Conservation (phyloP, 2,797 vertebrate genomes). For the Fundulus diaphanus region DNA sequence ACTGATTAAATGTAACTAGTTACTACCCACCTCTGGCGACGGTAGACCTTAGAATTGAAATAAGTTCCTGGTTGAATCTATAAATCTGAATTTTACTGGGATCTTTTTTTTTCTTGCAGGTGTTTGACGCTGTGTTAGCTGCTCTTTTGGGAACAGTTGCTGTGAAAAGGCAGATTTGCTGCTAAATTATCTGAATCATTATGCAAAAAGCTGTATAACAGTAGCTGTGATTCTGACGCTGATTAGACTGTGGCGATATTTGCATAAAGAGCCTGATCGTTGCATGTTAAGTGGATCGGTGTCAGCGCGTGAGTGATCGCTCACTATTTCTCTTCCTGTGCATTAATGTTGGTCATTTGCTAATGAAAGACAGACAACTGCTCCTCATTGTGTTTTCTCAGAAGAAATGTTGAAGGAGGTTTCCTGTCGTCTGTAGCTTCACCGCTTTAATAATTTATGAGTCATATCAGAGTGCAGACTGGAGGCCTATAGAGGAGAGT, state of each 20-base stretch:
- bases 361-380: slow-evolving; percentile 1
- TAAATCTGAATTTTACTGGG: not conserved
- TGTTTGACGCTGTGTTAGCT: not conserved
- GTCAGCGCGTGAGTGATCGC: not conserved
- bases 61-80: not conserved
- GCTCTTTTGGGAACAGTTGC: not conserved
- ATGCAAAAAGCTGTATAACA: slow-evolving; percentile 1
- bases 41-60: not conserved
- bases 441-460: slow-evolving; percentile 40
- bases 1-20: too few relatives aligned
- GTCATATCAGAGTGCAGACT: slow-evolving; percentile 24
- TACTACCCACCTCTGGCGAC: too few relatives aligned
- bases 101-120: not conserved
- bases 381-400: slow-evolving; percentile 24
- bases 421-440: slow-evolving; percentile 14
- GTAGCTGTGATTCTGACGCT: slow-evolving; percentile 3
- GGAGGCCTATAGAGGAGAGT: slow-evolving; percentile 17
- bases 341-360: not conserved
- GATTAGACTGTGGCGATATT: slow-evolving; percentile 13
- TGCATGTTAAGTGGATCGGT: slow-evolving; percentile 1
- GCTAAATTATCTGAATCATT: slow-evolving; percentile 14
- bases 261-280: not conserved
- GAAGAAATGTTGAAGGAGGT: slow-evolving; percentile 13
- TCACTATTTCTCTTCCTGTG: not conserved
- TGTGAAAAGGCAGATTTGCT: not conserved